These are phyloP conservation scores for Steromphala cineraria DNA, from an alignment of 2,888 invertebrate species.

Conservation along the genomic window DNA sequence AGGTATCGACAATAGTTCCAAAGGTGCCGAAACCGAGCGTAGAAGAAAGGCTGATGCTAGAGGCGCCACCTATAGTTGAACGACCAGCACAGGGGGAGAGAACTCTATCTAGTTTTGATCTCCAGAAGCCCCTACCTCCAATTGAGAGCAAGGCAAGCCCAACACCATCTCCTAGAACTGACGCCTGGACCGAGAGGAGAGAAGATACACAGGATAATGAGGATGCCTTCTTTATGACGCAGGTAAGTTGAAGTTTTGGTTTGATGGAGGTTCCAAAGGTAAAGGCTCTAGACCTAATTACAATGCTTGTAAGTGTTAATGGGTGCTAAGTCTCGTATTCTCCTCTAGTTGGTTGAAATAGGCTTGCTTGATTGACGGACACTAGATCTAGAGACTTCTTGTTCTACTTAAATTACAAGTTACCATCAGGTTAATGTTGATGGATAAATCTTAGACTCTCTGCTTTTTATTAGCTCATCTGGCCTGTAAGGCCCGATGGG, in stretches of 20 bases:
- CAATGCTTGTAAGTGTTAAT: too few relatives aligned
- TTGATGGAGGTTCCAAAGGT: too few relatives aligned
- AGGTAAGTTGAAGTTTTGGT: conserved; percentile 44
- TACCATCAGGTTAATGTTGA: too few relatives aligned
- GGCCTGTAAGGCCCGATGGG: too few relatives aligned
- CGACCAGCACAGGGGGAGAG: conserved; percentile 36
- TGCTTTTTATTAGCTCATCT: too few relatives aligned
- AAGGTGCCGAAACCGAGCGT: conserved; percentile 69
- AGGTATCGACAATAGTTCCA: conserved; percentile 65
- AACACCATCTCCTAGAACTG: not conserved
- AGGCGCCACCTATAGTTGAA: conserved; percentile 43
- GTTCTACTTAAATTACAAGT: too few relatives aligned
- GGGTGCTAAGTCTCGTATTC: too few relatives aligned
- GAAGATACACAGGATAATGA: not conserved
- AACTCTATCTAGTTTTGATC: conserved; percentile 32
- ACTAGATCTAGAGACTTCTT: too few relatives aligned
- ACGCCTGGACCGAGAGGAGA: not conserved
- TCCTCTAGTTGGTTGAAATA: too few relatives aligned
- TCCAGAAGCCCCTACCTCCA: conserved; percentile 42
- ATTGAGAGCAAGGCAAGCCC: conserved; percentile 31
- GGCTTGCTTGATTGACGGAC: too few relatives aligned
- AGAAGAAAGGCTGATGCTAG: conserved; percentile 67
- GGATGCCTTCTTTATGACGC: conserved; percentile 73
- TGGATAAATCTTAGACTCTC: too few relatives aligned
- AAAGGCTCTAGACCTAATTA: too few relatives aligned